These are phyloP conservation scores for Pedionomus torquatus DNA, from an alignment of 2,113 vertebrate species.

Conservation along the genomic window DNA sequence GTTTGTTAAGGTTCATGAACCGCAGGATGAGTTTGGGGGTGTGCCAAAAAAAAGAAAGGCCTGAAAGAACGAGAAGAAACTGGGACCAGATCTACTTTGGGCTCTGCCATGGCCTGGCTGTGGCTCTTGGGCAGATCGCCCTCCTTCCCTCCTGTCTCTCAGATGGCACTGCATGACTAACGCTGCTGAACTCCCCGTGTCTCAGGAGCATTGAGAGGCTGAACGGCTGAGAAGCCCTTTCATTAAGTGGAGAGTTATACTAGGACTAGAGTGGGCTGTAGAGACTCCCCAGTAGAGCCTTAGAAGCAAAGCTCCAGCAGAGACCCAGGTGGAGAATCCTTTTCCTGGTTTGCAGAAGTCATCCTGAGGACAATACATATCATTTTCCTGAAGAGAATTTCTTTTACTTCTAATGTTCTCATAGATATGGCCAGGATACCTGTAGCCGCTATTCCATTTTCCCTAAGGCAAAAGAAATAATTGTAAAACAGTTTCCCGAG, in stretches of 20 bases:
- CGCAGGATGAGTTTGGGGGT: background rate
- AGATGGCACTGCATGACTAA: background rate
- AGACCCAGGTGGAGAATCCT: background rate
- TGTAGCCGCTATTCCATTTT: background rate
- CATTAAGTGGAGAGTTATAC: background rate
- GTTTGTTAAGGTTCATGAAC: constrained; percentile 34
- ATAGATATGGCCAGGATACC: background rate
- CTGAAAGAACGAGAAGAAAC: background rate
- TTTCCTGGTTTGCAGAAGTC: background rate
- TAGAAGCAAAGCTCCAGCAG: background rate
- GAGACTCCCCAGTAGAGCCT: background rate
- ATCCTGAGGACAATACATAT: background rate
- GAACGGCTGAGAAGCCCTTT: background rate
- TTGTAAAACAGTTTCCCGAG: background rate
- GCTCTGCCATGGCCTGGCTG: background rate
- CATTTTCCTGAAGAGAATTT: background rate
- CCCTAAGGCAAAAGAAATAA: background rate
- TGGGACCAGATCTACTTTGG: background rate
- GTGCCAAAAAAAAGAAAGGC: constrained; percentile 33
- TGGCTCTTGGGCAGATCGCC: background rate
- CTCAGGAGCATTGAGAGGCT: background rate
- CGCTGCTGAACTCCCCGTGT: background rate
- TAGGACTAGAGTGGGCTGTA: background rate
- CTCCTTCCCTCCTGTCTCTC: background rate
- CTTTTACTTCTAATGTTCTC: background rate